These are phyloP conservation scores for Mycetomoellerius zeteki DNA, from an alignment of 1,140 invertebrate genomes.

Conservation along the genomic window DNA sequence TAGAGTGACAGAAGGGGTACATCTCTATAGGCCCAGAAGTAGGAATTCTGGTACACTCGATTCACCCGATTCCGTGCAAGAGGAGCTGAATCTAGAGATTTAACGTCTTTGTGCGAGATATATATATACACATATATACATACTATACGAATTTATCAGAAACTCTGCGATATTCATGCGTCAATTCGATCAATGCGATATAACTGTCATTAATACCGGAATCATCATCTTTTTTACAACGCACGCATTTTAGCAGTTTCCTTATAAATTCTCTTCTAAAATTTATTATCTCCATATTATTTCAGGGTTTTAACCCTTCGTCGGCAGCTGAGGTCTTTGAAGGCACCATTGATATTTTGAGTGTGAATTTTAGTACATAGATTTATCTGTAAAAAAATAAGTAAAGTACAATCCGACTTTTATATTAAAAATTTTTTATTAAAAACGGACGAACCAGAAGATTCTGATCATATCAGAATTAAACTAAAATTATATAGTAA, in stretches of 20 bases:
- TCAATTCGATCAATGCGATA: slow-evolving; percentile 34
- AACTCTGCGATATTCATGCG: background rate
- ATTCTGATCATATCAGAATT: too few relatives aligned
- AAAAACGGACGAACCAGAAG: too few relatives aligned
- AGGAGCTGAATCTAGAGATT: slow-evolving; percentile 50
- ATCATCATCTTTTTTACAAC: background rate
- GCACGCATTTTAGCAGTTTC: too few relatives aligned
- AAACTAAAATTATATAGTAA: too few relatives aligned
- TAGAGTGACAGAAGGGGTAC: slow-evolving; percentile 29
- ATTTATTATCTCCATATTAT: background rate
- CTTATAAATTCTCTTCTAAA: background rate
- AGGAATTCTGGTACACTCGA: slow-evolving; percentile 39
- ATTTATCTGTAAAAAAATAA: too few relatives aligned
- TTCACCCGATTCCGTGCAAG: slow-evolving; percentile 54
- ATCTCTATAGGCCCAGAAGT: slow-evolving; percentile 51
- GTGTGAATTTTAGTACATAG: too few relatives aligned
- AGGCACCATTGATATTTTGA: too few relatives aligned
- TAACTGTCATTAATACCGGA: background rate
- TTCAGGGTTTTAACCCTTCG: background rate
- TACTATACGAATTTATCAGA: slow-evolving; percentile 23
- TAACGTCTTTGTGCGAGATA: slow-evolving; percentile 52
- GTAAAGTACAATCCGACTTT: too few relatives aligned
- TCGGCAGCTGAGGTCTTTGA: too few relatives aligned
- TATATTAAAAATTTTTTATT: too few relatives aligned
- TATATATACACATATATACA: too few relatives aligned